Evolutionary conservation across 2,888 invertebrate genomes (phyloP).

Genomic region (Elysia crispata): DNA sequence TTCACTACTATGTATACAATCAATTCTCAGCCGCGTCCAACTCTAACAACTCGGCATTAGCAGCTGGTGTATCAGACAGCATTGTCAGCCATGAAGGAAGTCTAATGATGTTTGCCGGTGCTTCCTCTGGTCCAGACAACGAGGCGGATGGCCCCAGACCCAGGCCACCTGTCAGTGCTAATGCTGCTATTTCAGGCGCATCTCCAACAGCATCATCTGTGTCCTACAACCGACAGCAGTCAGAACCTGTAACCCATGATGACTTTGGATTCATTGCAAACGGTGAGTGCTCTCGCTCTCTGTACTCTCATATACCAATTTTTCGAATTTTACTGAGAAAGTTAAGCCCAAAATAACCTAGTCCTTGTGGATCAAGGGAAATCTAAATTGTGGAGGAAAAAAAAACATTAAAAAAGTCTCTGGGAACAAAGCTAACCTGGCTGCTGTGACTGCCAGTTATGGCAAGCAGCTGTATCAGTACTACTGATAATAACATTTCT

Average conservation of each 20-base stretch:
- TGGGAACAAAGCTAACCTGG: too few relatives aligned
- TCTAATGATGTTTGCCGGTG: not conserved
- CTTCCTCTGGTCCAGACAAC: not conserved
- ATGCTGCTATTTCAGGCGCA: constrained; percentile 46
- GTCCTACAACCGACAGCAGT: constrained; percentile 55
- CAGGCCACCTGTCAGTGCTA: constrained; percentile 54
- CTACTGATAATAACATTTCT: too few relatives aligned
- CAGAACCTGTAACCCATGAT: constrained; percentile 58
- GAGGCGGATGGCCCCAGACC: constrained; percentile 43
- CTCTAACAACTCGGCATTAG: constrained; percentile 15
- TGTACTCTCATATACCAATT: too few relatives aligned
- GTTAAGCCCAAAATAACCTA: too few relatives aligned
- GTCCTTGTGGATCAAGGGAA: too few relatives aligned
- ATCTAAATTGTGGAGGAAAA: too few relatives aligned
- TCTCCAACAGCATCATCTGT: constrained; percentile 32
- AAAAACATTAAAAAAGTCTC: too few relatives aligned
- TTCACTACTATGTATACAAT: too few relatives aligned
- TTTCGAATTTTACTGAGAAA: too few relatives aligned
- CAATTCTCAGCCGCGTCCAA: constrained; percentile 5
- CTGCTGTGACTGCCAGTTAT: too few relatives aligned
- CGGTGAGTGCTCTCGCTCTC: constrained; percentile 20
- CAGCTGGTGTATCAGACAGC: constrained; percentile 32
- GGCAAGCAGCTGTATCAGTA: too few relatives aligned
- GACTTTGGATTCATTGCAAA: constrained; percentile 42
- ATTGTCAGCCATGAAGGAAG: constrained; percentile 36